Percentiles rank a stretch among this genome's conserved stretches.
These are phyloP conservation scores for Coregonus ussuriensis DNA, from an alignment of 2,797 vertebrate genomes.

Conservation along the genomic window DNA sequence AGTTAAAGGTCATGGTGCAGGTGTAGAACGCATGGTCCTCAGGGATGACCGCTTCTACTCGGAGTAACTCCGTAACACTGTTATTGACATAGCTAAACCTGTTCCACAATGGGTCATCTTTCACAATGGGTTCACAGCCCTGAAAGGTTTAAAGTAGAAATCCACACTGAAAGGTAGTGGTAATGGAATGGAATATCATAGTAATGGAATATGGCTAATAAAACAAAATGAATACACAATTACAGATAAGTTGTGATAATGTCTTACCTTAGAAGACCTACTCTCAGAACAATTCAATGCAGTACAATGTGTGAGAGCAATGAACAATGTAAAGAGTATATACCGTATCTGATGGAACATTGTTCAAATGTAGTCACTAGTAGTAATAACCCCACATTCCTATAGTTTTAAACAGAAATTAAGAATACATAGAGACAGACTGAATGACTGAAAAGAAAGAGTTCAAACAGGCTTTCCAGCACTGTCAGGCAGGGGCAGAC, in stretches of 20 bases:
- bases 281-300: neutral
- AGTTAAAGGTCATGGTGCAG: slow-evolving; percentile 60
- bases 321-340: neutral
- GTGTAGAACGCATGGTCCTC: slow-evolving; percentile 75
- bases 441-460: neutral
- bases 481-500: too few species aligned
- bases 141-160: slow-evolving; percentile 38
- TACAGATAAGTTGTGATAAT: neutral
- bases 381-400: neutral
- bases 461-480: neutral
- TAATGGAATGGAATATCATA: neutral
- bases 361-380: neutral
- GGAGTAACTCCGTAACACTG: slow-evolving; percentile 36
- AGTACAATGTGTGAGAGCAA: neutral
- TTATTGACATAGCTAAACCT: slow-evolving; percentile 36
- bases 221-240: neutral
- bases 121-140: slow-evolving; percentile 69
- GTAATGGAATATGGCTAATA: neutral
- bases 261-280: neutral
- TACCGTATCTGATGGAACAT: too few species aligned
- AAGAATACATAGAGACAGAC: neutral
- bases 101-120: slow-evolving; percentile 32
- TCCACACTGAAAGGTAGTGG: neutral
- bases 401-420: neutral
- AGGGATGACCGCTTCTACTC: slow-evolving; percentile 34